phyloP scores from a whole-genome alignment of 2,113 vertebrate genomes.

The Tetraodon nigroviridis region DNA sequence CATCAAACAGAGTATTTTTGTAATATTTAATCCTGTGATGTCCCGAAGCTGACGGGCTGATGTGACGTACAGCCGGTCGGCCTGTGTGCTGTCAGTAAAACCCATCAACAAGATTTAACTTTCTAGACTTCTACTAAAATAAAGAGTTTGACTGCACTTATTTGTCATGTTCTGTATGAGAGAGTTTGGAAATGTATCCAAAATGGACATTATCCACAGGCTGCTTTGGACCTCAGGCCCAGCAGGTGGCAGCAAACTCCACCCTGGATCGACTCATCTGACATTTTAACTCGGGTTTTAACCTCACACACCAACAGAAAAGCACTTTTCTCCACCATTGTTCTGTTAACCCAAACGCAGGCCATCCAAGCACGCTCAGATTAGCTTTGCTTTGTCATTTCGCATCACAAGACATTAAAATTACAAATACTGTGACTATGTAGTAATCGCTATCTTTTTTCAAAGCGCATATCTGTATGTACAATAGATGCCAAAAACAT shows the following conservation, averaged over 20 bases:
- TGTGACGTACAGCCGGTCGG: neutral
- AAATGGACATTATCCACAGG: neutral
- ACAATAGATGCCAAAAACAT: too few relatives aligned
- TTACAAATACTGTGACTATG: too few relatives aligned
- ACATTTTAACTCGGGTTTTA: too few relatives aligned
- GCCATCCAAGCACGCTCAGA: too few relatives aligned
- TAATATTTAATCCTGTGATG: neutral
- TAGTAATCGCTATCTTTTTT: too few relatives aligned
- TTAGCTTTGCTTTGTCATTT: too few relatives aligned
- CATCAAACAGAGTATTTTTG: neutral
- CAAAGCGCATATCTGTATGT: too few relatives aligned
- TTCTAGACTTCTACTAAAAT: conserved; percentile 44
- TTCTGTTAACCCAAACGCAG: too few relatives aligned
- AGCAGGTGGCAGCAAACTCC: conserved; percentile 21
- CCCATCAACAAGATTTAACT: conserved; percentile 12
- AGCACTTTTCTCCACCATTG: too few relatives aligned
- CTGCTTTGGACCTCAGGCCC: neutral
- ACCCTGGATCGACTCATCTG: too few relatives aligned
- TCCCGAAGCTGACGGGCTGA: neutral
- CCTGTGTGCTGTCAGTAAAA: neutral
- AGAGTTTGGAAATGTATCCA: neutral
- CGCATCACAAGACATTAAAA: too few relatives aligned
- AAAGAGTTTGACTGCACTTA: conserved; percentile 12
- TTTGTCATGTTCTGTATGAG: neutral
- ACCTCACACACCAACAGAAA: too few relatives aligned